Evolutionary conservation across 2,888 invertebrate species (phyloP).

Genomic region (Steromphala cineraria): DNA sequence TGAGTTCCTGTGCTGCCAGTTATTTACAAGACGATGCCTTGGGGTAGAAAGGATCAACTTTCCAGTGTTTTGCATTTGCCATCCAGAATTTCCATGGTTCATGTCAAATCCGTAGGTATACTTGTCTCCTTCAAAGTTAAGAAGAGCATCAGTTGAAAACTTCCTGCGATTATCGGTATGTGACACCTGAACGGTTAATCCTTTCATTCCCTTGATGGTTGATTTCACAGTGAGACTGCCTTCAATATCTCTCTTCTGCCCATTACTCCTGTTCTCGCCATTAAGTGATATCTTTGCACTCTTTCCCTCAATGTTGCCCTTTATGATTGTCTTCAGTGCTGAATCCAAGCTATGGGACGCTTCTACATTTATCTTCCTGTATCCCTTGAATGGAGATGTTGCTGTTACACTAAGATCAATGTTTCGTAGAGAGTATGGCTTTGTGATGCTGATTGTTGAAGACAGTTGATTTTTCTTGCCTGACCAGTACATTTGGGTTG

Average conservation of each 20-base stretch:
- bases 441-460: slow-evolving; percentile 43
- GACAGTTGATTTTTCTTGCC: slow-evolving; percentile 46
- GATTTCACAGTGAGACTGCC: slow-evolving; percentile 49
- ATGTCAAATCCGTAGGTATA: slow-evolving; percentile 44
- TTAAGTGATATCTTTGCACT: slow-evolving; percentile 42
- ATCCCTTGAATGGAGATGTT: slow-evolving; percentile 51
- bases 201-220: slow-evolving; percentile 25
- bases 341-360: slow-evolving; percentile 42
- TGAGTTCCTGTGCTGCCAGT: slow-evolving; percentile 4
- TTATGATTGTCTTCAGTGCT: slow-evolving; percentile 38
- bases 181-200: slow-evolving; percentile 1
- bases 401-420: slow-evolving; percentile 43
- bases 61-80: slow-evolving; percentile 49
- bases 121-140: slow-evolving; percentile 35
- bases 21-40: slow-evolving; percentile 32
- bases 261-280: slow-evolving; percentile 40
- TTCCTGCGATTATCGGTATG: slow-evolving; percentile 38
- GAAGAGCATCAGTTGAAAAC: background rate
- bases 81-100: slow-evolving; percentile 37
- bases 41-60: slow-evolving; percentile 45
- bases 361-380: slow-evolving; percentile 38
- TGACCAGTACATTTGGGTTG: slow-evolving; percentile 46
- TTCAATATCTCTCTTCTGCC: slow-evolving; percentile 35
- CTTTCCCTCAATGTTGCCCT: slow-evolving; percentile 37
- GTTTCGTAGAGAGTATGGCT: slow-evolving; percentile 46